Evolutionary conservation across 2,797 vertebrate species (phyloP).

Genomic region (Scomberomorus guttatus): DNA sequence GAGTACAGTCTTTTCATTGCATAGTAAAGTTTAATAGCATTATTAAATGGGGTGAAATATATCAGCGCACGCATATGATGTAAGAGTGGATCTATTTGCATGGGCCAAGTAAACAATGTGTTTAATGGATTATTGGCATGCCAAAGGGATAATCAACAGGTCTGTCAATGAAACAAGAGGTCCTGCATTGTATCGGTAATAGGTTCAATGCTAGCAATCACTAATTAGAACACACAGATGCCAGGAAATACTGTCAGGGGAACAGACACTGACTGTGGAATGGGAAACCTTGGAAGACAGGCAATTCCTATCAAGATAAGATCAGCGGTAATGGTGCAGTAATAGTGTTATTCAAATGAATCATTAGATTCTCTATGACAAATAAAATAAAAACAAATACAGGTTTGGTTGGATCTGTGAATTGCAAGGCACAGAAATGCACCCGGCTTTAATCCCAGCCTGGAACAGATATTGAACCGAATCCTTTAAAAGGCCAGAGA

Average conservation of each 20-base stretch:
- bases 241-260: conserved; percentile 32
- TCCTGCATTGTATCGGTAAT: conserved; percentile 47
- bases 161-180: conserved; percentile 66
- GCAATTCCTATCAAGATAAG: conserved; percentile 7
- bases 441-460: conserved; percentile 52
- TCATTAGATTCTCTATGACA: conserved; percentile 15
- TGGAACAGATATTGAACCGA: conserved; percentile 46
- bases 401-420: not conserved
- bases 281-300: conserved; percentile 5
- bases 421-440: conserved; percentile 2
- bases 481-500: conserved; percentile 60
- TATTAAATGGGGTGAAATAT: conserved; percentile 77
- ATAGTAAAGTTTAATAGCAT: conserved; percentile 81
- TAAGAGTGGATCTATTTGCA: conserved; percentile 62
- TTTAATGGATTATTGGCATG: conserved; percentile 68
- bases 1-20: conserved; percentile 73
- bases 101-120: conserved; percentile 62
- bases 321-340: conserved; percentile 20
- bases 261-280: conserved; percentile 34
- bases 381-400: not conserved
- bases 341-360: conserved; percentile 10
- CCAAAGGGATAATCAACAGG: conserved; percentile 55
- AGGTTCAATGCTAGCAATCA: conserved; percentile 48
- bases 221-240: conserved; percentile 50
- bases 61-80: conserved; percentile 56